Evolutionary conservation across 2,113 vertebrate genomes (phyloP).

Genomic region (Tautogolabrus adspersus): DNA sequence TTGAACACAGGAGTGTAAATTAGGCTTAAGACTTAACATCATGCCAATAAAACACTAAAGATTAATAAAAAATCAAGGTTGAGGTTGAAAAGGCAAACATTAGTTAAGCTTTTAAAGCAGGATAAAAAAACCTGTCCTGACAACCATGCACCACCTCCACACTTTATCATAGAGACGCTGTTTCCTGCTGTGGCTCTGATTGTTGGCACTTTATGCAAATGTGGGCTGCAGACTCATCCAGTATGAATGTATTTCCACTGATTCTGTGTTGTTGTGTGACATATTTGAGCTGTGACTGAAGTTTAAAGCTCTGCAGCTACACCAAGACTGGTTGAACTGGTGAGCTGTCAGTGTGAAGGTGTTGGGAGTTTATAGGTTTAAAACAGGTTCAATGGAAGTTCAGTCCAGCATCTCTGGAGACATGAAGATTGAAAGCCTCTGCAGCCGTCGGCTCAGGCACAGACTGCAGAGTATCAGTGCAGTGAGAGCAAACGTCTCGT

Average conservation of each 20-base stretch:
- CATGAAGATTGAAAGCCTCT: slow-evolving; percentile 43
- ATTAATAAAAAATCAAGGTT: too few species aligned
- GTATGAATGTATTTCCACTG: background rate
- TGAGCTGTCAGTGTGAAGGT: background rate
- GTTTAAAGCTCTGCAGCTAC: background rate
- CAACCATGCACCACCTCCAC: too few species aligned
- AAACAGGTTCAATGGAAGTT: slow-evolving; percentile 16
- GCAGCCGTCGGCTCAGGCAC: slow-evolving; percentile 15
- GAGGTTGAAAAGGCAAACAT: too few species aligned
- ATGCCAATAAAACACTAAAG: too few species aligned
- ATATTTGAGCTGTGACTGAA: background rate
- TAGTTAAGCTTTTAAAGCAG: too few species aligned
- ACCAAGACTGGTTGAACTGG: background rate
- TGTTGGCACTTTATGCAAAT: background rate
- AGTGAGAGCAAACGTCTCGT: background rate
- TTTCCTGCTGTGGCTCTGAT: background rate
- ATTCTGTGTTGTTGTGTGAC: background rate
- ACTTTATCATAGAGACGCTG: background rate
- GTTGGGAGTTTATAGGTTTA: background rate
- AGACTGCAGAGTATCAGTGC: slow-evolving; percentile 12
- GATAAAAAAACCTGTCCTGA: too few species aligned
- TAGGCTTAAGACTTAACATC: too few species aligned
- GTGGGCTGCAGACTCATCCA: background rate
- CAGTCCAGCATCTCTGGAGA: slow-evolving; percentile 11
- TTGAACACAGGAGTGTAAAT: too few species aligned